Percentiles rank a stretch among this genome's conserved stretches.
Evolutionary conservation across 2,888 invertebrate genomes (phyloP).

Genomic region (Agriotes lineatus): DNA sequence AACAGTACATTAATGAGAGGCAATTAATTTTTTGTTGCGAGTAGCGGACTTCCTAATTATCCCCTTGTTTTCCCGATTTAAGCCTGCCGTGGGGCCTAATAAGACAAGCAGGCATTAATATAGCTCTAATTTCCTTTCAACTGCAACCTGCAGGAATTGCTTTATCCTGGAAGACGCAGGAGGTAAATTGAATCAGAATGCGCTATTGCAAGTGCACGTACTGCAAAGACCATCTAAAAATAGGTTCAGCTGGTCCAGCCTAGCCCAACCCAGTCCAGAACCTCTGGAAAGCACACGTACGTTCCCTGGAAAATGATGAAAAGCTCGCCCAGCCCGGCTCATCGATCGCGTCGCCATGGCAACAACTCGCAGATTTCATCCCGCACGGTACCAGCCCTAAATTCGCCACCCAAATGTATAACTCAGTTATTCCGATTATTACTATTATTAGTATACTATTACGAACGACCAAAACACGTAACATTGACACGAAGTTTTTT

Average conservation of each 20-base stretch:
- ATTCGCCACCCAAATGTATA: conserved; percentile 42
- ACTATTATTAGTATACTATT: conserved; percentile 10
- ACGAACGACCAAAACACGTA: neutral
- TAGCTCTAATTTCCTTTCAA: too few relatives aligned
- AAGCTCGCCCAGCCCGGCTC: conserved; percentile 44
- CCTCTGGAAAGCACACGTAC: conserved; percentile 41
- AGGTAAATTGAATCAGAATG: neutral
- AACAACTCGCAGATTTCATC: conserved; percentile 53
- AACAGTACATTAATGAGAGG: too few relatives aligned
- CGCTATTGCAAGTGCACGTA: conserved; percentile 12
- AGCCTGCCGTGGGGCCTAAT: too few relatives aligned
- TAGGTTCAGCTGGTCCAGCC: conserved; percentile 42
- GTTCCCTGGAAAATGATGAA: conserved; percentile 45
- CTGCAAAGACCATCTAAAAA: conserved; percentile 33
- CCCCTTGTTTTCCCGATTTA: too few relatives aligned
- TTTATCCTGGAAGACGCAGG: too few relatives aligned
- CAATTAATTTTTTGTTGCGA: too few relatives aligned
- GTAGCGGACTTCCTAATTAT: too few relatives aligned
- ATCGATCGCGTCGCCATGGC: conserved; percentile 52
- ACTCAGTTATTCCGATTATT: conserved; percentile 37
- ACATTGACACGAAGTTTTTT: too few relatives aligned
- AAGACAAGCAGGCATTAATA: too few relatives aligned
- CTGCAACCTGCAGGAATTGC: too few relatives aligned
- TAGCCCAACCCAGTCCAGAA: conserved; percentile 38
- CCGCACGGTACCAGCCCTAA: conserved; percentile 46